phyloP scores from a whole-genome alignment of 2,113 vertebrate genomes.

The Monopterus albus region DNA sequence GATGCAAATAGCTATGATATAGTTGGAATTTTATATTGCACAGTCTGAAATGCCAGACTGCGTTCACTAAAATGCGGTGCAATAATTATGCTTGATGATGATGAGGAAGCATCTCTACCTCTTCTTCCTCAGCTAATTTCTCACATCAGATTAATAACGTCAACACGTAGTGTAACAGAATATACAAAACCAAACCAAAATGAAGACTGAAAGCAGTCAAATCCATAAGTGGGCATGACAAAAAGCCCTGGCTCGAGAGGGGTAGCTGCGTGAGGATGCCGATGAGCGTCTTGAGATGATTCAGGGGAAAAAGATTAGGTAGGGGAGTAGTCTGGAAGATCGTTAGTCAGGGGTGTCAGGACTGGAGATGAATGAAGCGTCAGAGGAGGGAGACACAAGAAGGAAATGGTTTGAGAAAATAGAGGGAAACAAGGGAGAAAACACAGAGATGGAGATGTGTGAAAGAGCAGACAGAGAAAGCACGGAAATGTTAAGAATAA shows the following conservation, averaged over 20 bases:
- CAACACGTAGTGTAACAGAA: conserved; percentile 5
- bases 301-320: conserved; percentile 77
- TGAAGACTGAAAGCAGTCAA: conserved; percentile 31
- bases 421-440: conserved; percentile 17
- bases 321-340: conserved; percentile 69
- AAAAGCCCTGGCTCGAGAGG: conserved; percentile 31
- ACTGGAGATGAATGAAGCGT: conserved; percentile 71
- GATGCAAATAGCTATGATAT: neutral
- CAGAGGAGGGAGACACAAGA: conserved; percentile 53
- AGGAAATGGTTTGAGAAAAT: conserved; percentile 27
- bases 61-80: neutral
- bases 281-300: conserved; percentile 71
- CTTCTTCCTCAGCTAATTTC: neutral
- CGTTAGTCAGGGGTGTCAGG: conserved; percentile 75
- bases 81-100: conserved; percentile 9
- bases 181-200: conserved; percentile 36
- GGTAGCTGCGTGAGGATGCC: conserved; percentile 35
- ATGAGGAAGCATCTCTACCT: neutral
- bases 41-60: neutral
- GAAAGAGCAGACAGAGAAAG: neutral
- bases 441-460: neutral
- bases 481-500: neutral
- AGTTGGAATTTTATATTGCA: neutral
- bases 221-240: conserved; percentile 38
- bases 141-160: conserved; percentile 32